Evolutionary conservation across 2,888 invertebrate genomes (phyloP).

Genomic region (Anagyrus pseudococci): DNA sequence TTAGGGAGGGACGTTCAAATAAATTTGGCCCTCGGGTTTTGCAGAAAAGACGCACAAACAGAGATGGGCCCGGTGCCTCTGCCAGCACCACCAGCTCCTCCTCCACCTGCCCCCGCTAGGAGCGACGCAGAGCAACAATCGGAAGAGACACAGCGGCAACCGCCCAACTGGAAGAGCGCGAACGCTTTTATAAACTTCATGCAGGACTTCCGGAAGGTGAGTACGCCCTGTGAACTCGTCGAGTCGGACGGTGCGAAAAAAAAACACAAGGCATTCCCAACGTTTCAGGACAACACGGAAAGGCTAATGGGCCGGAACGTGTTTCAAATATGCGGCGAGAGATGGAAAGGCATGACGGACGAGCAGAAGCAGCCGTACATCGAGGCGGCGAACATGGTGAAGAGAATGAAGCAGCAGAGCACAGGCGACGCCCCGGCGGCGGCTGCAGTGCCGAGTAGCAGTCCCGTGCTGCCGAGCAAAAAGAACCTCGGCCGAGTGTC

Average conservation of each 20-base stretch:
- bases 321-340: slow-evolving; percentile 48
- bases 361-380: slow-evolving; percentile 50
- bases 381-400: slow-evolving; percentile 46
- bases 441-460: slow-evolving; percentile 6
- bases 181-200: slow-evolving; percentile 56
- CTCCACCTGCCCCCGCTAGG: no score
- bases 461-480: no score
- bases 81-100: no score
- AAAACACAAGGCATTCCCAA: neutral
- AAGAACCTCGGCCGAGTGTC: slow-evolving; percentile 28
- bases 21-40: neutral
- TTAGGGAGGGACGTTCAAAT: neutral
- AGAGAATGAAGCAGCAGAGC: slow-evolving; percentile 38
- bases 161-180: slow-evolving; percentile 45
- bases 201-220: slow-evolving; percentile 50
- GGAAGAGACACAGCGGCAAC: neutral
- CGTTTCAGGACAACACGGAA: slow-evolving; percentile 38
- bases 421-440: slow-evolving; percentile 8
- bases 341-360: slow-evolving; percentile 49
- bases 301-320: slow-evolving; percentile 40
- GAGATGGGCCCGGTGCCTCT: no score
- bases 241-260: neutral
- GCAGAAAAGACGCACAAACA: neutral
- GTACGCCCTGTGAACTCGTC: neutral
- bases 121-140: neutral